Conservation (phyloP, 2,113 vertebrate genomes). For the Pipra filicauda region DNA sequence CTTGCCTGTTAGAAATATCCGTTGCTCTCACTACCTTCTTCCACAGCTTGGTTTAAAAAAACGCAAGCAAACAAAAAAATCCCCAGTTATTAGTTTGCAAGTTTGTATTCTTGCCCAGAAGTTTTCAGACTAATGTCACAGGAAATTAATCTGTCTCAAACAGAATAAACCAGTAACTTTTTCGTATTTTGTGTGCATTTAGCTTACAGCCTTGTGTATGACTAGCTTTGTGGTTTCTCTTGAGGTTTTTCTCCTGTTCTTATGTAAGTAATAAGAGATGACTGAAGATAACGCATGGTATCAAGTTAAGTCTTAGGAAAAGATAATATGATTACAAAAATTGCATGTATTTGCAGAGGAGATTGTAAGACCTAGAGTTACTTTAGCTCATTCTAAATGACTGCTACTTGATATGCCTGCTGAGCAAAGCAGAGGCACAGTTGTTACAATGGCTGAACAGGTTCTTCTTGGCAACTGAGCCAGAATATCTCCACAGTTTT, state of each 20-base stretch:
- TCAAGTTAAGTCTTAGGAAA: neutral
- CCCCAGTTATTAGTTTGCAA: neutral
- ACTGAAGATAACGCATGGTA: neutral
- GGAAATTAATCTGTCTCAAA: neutral
- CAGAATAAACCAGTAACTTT: neutral
- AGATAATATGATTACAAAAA: neutral
- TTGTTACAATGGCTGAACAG: neutral
- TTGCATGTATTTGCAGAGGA: neutral
- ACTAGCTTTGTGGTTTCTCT: neutral
- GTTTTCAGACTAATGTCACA: neutral
- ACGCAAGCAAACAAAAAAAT: neutral
- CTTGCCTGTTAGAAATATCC: neutral
- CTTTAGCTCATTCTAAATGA: neutral
- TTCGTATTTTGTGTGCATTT: neutral
- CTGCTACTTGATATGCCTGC: neutral
- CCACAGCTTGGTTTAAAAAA: neutral
- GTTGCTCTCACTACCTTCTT: neutral
- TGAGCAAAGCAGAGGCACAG: neutral
- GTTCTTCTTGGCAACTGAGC: constrained; percentile 4
- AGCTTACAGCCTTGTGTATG: neutral
- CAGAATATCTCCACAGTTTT: neutral
- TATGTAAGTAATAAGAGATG: neutral
- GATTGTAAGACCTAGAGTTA: neutral
- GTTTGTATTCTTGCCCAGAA: neutral
- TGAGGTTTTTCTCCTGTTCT: neutral